These are phyloP conservation scores for Abrostola tripartita DNA, from an alignment of 2,888 invertebrate species.

Conservation along the genomic window DNA sequence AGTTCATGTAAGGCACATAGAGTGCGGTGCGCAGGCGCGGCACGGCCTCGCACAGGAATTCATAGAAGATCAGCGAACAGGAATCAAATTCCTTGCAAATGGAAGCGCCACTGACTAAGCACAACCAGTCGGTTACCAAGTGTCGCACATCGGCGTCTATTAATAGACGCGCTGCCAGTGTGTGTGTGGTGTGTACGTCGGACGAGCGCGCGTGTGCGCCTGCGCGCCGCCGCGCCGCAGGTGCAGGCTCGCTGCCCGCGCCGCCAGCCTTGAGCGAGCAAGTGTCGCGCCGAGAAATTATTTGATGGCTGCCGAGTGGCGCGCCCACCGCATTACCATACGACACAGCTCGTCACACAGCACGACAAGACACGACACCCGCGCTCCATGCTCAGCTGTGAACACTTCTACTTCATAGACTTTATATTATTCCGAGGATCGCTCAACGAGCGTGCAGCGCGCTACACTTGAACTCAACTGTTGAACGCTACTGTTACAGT, in stretches of 20 bases:
- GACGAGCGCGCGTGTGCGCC: slow-evolving; percentile 20
- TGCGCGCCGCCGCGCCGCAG: slow-evolving; percentile 49
- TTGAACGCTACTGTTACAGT: too few species aligned
- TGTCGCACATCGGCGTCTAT: slow-evolving; percentile 52
- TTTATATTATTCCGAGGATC: too few species aligned
- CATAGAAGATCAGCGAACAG: slow-evolving; percentile 24
- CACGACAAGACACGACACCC: background rate
- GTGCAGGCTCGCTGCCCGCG: slow-evolving; percentile 49
- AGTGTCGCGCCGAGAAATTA: slow-evolving; percentile 58
- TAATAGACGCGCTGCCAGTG: slow-evolving; percentile 48
- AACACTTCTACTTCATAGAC: too few species aligned
- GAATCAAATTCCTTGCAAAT: slow-evolving; percentile 54
- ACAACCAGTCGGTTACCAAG: slow-evolving; percentile 55
- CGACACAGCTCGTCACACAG: background rate
- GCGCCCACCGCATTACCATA: slow-evolving; percentile 20
- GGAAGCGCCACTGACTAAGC: slow-evolving; percentile 58
- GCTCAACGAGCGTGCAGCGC: too few species aligned
- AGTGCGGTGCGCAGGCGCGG: background rate
- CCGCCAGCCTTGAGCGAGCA: slow-evolving; percentile 56
- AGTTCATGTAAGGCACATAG: background rate
- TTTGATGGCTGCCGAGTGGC: slow-evolving; percentile 45
- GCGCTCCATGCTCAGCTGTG: too few species aligned
- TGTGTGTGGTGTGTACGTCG: slow-evolving; percentile 18
- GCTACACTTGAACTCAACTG: too few species aligned
- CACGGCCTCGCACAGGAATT: background rate